Base-by-base conservation (phyloP, 2,113 vertebrate genomes). In the Balaeniceps rex region DNA sequence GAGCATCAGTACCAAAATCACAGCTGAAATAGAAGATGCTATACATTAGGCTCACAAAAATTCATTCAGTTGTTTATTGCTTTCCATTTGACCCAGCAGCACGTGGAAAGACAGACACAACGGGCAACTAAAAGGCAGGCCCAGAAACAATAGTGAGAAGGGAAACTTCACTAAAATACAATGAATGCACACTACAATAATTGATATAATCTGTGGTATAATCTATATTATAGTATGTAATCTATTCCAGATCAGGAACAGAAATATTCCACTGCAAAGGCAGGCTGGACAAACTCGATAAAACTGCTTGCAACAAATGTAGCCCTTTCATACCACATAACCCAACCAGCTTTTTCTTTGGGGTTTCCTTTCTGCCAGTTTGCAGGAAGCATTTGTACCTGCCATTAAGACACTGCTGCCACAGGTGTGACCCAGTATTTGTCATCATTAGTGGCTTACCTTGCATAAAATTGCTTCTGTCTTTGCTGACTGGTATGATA, bases 271-370 rank as follows among this genome's bases (percentile, higher is more conserved):
- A 69, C 34, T 16, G 44, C 70, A 57, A 79, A 76, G 33, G 42
- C 61, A 76, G 34, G 69, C 60, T 44, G 46, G 46, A 81, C 31
- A 29, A 81, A 78, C n/a, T 34, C 5, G 2, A 1, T 26, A 57
- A 85, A 72, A 25, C 7, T 3, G 2, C 28, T 69, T 76, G 34
- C 6, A 65, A 68, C n/a, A 52, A 25, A 17, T 0, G 2, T 2
- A 52, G 29, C 44, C 38, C 76, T 72, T 83, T 55, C 44, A 54
- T 4, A 13, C 26, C 57, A 51, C 0, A 0, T 9, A 87, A 79
- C 6, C 6, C 18, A 54, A 25, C 0, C 33, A 68, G 57, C 23
- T 63, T 71, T 66, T 69, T 11, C 17, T 47, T 12, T 3, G 19
- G 1, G 5, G 31, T 76, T 64, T 36, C 38, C n/a, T 47, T 46